phyloP scores from a whole-genome alignment of 2,888 invertebrate species.

The Synergus gifuensis region DNA sequence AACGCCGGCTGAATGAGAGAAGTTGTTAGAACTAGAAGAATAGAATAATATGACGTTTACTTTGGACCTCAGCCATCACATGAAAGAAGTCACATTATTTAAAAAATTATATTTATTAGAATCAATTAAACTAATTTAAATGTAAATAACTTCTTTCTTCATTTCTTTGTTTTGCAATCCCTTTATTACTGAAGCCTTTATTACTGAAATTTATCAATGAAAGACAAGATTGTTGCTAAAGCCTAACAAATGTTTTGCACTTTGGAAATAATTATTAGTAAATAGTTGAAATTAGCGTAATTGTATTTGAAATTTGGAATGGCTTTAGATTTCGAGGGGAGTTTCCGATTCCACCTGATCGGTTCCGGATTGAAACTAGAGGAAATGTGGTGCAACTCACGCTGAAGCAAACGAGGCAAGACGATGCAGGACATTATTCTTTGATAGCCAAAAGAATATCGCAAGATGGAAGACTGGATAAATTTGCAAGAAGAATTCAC shows the following conservation, averaged over 20 bases:
- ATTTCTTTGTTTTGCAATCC: not conserved
- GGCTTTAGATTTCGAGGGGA: constrained; percentile 67
- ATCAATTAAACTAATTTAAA: too few species aligned
- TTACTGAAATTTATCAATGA: not conserved
- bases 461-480: constrained; percentile 58
- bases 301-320: constrained; percentile 6
- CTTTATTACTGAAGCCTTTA: too few species aligned
- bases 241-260: too few species aligned
- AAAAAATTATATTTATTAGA: not conserved
- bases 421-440: constrained; percentile 80
- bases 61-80: constrained; percentile 62
- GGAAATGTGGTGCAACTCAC: constrained; percentile 83
- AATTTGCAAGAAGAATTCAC: constrained; percentile 65
- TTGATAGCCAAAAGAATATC: constrained; percentile 85
- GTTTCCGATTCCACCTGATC: constrained; percentile 82
- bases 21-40: constrained; percentile 11
- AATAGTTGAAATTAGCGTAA: too few species aligned
- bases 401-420: constrained; percentile 72
- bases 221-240: not conserved
- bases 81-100: constrained; percentile 40
- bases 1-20: constrained; percentile 43
- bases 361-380: constrained; percentile 82
- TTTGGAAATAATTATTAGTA: too few species aligned
- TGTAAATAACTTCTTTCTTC: too few species aligned
- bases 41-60: constrained; percentile 45